Evolutionary conservation across 2,888 invertebrate species (phyloP).

Genomic region (Protophormia terraenovae): DNA sequence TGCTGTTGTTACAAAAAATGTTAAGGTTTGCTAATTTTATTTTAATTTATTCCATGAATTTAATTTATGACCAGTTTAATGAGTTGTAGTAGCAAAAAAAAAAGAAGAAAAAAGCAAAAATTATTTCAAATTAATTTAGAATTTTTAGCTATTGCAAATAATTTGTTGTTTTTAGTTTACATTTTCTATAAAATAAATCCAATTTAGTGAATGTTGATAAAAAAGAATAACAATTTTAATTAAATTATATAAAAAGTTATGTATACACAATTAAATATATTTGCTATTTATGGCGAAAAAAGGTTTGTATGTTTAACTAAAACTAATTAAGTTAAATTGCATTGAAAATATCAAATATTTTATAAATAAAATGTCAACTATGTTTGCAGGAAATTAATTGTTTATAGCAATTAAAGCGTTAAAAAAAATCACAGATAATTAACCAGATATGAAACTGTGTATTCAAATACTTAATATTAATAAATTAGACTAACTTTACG

Average conservation of each 20-base stretch:
- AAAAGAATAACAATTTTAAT: slow-evolving; percentile 29
- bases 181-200: not conserved
- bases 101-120: not conserved
- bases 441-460: too few relatives aligned
- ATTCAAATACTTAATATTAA: too few relatives aligned
- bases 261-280: not conserved
- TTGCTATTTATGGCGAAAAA: not conserved
- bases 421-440: too few relatives aligned
- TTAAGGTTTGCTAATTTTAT: slow-evolving; percentile 31
- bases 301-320: not conserved
- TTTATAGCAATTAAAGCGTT: not conserved
- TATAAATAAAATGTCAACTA: slow-evolving; percentile 1
- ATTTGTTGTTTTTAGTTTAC: not conserved
- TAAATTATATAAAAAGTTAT: not conserved
- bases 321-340: slow-evolving; percentile 30
- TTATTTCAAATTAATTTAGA: slow-evolving; percentile 12
- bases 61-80: slow-evolving; percentile 48
- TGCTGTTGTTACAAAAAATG: not conserved
- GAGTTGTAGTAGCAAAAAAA: not conserved
- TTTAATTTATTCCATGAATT: slow-evolving; percentile 49
- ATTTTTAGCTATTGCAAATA: slow-evolving; percentile 8
- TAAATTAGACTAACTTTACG: too few relatives aligned
- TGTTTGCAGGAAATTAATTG: slow-evolving; percentile 8
- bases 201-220: slow-evolving; percentile 24
- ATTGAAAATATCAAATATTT: slow-evolving; percentile 10